phyloP scores from a whole-genome alignment of 2,888 invertebrate species.

The Subacronicta megacephala region DNA sequence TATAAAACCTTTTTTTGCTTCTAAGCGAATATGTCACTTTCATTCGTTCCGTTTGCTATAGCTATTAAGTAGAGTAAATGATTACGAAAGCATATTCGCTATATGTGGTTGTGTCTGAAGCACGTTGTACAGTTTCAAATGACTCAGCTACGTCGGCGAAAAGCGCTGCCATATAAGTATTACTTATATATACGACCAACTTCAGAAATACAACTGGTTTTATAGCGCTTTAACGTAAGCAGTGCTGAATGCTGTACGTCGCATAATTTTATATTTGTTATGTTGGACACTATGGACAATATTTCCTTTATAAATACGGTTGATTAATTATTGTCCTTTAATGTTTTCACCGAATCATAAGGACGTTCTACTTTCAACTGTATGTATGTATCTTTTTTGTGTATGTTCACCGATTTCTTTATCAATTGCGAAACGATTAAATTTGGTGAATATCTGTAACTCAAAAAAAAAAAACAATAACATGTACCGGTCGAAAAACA shows the following conservation, averaged over 20 bases:
- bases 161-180: slow-evolving; percentile 43
- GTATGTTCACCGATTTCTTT: too few species aligned
- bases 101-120: slow-evolving; percentile 29
- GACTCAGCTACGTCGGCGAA: slow-evolving; percentile 37
- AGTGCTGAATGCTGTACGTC: slow-evolving; percentile 17
- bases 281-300: too few species aligned
- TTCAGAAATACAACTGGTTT: slow-evolving; percentile 40
- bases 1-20: background rate
- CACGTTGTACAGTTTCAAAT: slow-evolving; percentile 38
- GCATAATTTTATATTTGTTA: background rate
- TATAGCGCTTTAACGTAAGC: slow-evolving; percentile 35
- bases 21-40: slow-evolving; percentile 1
- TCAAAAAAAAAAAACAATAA: too few species aligned
- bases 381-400: too few species aligned
- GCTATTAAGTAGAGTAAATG: slow-evolving; percentile 35
- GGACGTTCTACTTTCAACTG: too few species aligned
- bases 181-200: slow-evolving; percentile 29
- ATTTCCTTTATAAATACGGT: too few species aligned
- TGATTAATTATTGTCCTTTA: too few species aligned
- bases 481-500: too few species aligned
- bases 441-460: too few species aligned
- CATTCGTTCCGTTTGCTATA: slow-evolving; percentile 18
- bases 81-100: slow-evolving; percentile 38
- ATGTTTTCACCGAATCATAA: too few species aligned
- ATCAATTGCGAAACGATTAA: too few species aligned